Evolutionary conservation across 2,888 invertebrate genomes (phyloP), one percentile per base, ranked within the genome.

Genomic region (Tetranychus truncatus): DNA sequence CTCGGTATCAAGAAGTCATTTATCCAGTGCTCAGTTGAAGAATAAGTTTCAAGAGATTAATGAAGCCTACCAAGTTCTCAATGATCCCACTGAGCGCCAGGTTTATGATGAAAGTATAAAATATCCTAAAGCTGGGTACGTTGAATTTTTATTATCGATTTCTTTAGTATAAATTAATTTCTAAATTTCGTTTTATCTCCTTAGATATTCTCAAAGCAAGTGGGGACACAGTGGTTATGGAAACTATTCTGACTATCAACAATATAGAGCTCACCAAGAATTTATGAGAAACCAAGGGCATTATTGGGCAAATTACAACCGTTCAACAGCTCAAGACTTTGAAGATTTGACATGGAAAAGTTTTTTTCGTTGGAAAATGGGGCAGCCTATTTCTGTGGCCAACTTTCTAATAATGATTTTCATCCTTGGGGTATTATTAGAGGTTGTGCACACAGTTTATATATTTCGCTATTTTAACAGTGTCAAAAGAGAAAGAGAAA

Each of bases 51-150:
- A 69, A 69, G 21, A 69, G 34, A 24, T 69, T 11, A 69, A 69
- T 69, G 69, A 69, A 69, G 69, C 69, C 6, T 69, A 69, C 20
- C 69, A 69, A 21, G 21, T 21, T 6, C 69, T 69, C 21, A 69
- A 69, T 69, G 34, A 69, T 20, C 69, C 69, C 11, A 24, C 11
- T 11, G 20, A 20, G 11, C 20, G 69, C 7, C 69, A 69, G 20
- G 34, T 24, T 69, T 69, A 69, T 69, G 69, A 69, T 69, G 34
- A 24, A 24, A 69, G 69, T 11, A 20, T 69, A 69, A 69, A 21
- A 5, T 69, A 69, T 21, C 55, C 55, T 15, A 55, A 15, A 55
- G 55, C 55, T 15, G 55, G 55, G 55, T 55, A 6, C 0, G 55
- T 55, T 55, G 46, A 55, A 55, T 55, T 5, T 55, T 15, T 55